Evolutionary conservation across 2,888 invertebrate species (phyloP), one percentile per base, ranked within the genome.

Genomic region (Himalopsyche tibetana): DNA sequence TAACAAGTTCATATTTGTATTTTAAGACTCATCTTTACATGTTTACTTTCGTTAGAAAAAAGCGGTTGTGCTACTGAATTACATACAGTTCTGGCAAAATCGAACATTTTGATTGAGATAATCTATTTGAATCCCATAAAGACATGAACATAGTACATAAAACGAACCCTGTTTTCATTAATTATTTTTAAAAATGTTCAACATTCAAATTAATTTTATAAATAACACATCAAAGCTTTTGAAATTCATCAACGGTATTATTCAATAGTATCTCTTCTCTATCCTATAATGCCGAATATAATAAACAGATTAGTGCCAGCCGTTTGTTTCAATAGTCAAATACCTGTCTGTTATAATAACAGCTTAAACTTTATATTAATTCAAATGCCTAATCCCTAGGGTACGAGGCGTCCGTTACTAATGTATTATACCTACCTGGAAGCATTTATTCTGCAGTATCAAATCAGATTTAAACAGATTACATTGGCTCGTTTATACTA

Each of bases 261-360:
- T 19, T 63, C 28, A 19, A 19, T 2, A 63, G 63, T 6, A 9
- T 63, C 63, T 63, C n/a, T n/a, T 45, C 81, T 42, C 12, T n/a
- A 51, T 55, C 6, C 36, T 63, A 84, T 83, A 88, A 88, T 88
- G 45, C 83, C 80, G 63, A 82, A 84, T 87, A 88, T 88, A 85
- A 88, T 88, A 88, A 88, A 88, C 88, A 87, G 88, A 84, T 87
- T 85, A 88, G 55, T 51, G 51, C 81, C 56, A 63, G 56, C 85
- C 84, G 69, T 84, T 82, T 84, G 82, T 88, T 88, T 86, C 88
- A 88, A 88, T 86, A 63, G 86, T 17, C 83, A 19, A 55, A 84
- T 88, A 88, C 88, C 88, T 88, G 88, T 85, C 88, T 84, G 84
- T 82, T 82, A 82, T 84, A 81, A 84, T 86, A 85, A 87, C 88